These are phyloP conservation scores for Lutjanus campechanus DNA, from an alignment of 2,797 vertebrate species.

Conservation along the genomic window DNA sequence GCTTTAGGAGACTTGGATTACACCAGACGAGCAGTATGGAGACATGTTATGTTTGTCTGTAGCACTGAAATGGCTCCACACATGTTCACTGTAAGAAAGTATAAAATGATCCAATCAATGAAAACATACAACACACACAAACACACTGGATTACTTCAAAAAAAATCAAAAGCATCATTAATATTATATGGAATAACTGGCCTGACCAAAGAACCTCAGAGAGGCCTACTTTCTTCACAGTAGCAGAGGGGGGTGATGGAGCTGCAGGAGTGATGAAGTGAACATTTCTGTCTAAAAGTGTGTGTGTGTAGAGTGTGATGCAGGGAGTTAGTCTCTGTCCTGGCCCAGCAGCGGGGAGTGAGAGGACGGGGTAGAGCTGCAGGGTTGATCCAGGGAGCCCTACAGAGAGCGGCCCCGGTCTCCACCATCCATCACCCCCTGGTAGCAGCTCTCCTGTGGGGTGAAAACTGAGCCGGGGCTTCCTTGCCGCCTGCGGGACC, in stretches of 20 bases:
- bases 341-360: slow-evolving; percentile 26
- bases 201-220: slow-evolving; percentile 2
- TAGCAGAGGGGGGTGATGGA: slow-evolving; percentile 8
- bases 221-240: slow-evolving; percentile 1
- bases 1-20: too few species aligned
- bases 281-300: neutral
- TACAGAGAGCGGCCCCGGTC: slow-evolving; percentile 15
- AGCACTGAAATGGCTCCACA: neutral
- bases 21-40: too few species aligned
- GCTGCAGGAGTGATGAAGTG: neutral
- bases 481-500: slow-evolving; percentile 14
- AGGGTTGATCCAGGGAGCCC: slow-evolving; percentile 21
- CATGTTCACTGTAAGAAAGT: neutral
- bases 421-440: slow-evolving; percentile 35
- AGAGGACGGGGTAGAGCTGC: slow-evolving; percentile 6
- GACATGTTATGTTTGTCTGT: too few species aligned
- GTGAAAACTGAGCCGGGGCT: slow-evolving; percentile 17
- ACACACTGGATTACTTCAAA: neutral
- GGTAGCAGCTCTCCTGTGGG: slow-evolving; percentile 28
- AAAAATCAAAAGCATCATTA: slow-evolving; percentile 14
- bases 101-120: neutral
- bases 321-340: slow-evolving; percentile 36
- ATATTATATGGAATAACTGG: neutral
- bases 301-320: neutral
- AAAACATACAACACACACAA: neutral